These are phyloP conservation scores for Eupithecia subfuscata DNA, from an alignment of 2,888 invertebrate species.

Conservation along the genomic window DNA sequence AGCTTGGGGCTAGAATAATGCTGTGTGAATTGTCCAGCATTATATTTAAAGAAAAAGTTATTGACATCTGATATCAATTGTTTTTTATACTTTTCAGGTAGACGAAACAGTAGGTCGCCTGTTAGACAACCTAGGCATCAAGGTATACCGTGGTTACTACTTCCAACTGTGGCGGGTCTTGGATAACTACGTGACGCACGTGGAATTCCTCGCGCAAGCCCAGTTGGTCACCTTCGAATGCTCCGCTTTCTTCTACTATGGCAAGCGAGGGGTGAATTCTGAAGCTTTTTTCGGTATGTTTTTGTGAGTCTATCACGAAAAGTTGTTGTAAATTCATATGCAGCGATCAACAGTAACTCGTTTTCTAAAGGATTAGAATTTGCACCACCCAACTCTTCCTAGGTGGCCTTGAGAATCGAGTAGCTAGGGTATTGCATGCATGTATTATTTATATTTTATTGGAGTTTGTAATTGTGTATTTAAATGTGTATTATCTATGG, in stretches of 20 bases:
- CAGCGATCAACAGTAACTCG: too few relatives aligned
- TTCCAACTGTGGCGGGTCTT: slow-evolving; percentile 80
- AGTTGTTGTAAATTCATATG: neutral
- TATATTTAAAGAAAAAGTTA: too few relatives aligned
- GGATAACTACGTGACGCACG: slow-evolving; percentile 62
- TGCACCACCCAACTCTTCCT: too few relatives aligned
- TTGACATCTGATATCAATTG: too few relatives aligned
- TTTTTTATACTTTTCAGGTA: slow-evolving; percentile 53
- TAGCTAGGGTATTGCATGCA: too few relatives aligned
- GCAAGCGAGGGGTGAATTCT: slow-evolving; percentile 72
- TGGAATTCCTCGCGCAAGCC: slow-evolving; percentile 79
- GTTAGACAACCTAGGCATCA: slow-evolving; percentile 70
- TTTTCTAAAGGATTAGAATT: too few relatives aligned
- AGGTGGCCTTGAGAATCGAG: too few relatives aligned
- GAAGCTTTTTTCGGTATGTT: slow-evolving; percentile 71
- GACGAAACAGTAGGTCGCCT: slow-evolving; percentile 76
- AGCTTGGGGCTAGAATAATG: too few relatives aligned
- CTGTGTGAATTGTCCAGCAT: too few relatives aligned
- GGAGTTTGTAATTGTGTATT: too few relatives aligned
- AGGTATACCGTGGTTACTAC: slow-evolving; percentile 79
- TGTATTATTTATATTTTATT: too few relatives aligned
- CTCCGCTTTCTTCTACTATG: slow-evolving; percentile 84
- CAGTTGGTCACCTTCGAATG: slow-evolving; percentile 76
- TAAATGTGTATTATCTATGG: too few relatives aligned
- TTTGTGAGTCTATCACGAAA: neutral